phyloP scores from a whole-genome alignment of 2,797 vertebrate species.

The Sebastes itinus region DNA sequence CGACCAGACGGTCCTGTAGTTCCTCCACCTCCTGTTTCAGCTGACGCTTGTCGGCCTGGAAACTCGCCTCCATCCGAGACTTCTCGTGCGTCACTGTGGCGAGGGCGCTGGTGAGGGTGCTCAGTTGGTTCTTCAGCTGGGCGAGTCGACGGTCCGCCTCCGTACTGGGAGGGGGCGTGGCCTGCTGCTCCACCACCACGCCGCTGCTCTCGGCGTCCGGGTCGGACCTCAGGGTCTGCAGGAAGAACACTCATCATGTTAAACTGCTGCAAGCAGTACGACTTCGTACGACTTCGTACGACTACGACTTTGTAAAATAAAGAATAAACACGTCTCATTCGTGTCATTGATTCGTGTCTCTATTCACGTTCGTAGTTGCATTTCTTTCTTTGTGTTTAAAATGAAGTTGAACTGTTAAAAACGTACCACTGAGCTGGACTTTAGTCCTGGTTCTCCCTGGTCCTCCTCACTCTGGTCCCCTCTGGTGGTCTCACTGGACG shows the following conservation, averaged over 20 bases:
- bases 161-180: not conserved
- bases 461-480: slow-evolving; percentile 84
- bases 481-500: slow-evolving; percentile 68
- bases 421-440: slow-evolving; percentile 2
- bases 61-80: slow-evolving; percentile 95
- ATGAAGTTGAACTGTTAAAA: not conserved
- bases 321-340: not conserved
- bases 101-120: slow-evolving; percentile 89
- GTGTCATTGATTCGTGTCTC: too few relatives aligned
- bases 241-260: not conserved
- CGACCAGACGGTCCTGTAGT: slow-evolving; percentile 75
- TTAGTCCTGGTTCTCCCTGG: slow-evolving; percentile 33
- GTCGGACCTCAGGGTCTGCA: slow-evolving; percentile 41
- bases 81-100: slow-evolving; percentile 94
- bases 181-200: slow-evolving; percentile 40
- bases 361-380: too few relatives aligned
- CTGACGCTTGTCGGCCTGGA: slow-evolving; percentile 90
- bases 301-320: too few relatives aligned
- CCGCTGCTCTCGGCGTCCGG: slow-evolving; percentile 80
- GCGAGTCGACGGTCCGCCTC: slow-evolving; percentile 82
- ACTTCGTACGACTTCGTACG: too few relatives aligned
- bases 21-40: slow-evolving; percentile 91
- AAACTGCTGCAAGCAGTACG: too few relatives aligned
- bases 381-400: too few relatives aligned
- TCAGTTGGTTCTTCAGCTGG: slow-evolving; percentile 88